Evolutionary conservation across 23 tunicate genomes (phyloP).

Genomic region (Diplosoma virens): DNA sequence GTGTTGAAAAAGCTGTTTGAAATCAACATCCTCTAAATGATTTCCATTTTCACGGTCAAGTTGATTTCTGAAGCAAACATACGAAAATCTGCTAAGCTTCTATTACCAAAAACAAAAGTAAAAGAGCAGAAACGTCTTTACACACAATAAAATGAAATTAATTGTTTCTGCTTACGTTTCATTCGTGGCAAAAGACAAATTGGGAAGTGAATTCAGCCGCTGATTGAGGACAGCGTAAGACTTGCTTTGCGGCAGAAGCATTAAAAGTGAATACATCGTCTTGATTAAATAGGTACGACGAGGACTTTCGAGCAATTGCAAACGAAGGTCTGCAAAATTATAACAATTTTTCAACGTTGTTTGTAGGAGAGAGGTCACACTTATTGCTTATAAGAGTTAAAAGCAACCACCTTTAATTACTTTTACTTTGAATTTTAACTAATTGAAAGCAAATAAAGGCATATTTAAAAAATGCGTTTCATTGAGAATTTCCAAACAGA

Average conservation of each 20-base stretch:
- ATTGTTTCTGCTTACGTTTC: neutral
- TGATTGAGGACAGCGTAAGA: slow-evolving; percentile 66
- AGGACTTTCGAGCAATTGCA: slow-evolving; percentile 62
- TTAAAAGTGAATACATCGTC: slow-evolving; percentile 67
- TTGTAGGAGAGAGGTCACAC: too few species aligned
- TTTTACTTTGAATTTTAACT: too few species aligned
- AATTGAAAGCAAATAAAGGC: too few species aligned
- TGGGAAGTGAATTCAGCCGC: slow-evolving; percentile 70
- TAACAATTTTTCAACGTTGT: too few species aligned
- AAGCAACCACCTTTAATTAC: too few species aligned
- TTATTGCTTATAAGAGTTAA: too few species aligned
- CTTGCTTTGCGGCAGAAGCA: slow-evolving; percentile 86
- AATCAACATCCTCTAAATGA: slow-evolving; percentile 51
- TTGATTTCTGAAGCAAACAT: neutral
- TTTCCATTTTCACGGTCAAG: slow-evolving; percentile 15
- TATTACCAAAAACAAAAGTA: neutral
- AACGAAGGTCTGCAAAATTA: slow-evolving; percentile 53
- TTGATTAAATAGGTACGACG: slow-evolving; percentile 58
- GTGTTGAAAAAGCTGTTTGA: slow-evolving; percentile 62
- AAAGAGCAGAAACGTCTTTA: neutral
- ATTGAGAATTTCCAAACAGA: too few species aligned
- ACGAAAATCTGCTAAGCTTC: neutral
- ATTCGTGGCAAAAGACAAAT: slow-evolving; percentile 13
- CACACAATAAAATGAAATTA: neutral
- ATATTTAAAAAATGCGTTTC: too few species aligned